These are phyloP conservation scores for Zaprionus inermis DNA, from an alignment of 1,140 invertebrate genomes.

Conservation along the genomic window DNA sequence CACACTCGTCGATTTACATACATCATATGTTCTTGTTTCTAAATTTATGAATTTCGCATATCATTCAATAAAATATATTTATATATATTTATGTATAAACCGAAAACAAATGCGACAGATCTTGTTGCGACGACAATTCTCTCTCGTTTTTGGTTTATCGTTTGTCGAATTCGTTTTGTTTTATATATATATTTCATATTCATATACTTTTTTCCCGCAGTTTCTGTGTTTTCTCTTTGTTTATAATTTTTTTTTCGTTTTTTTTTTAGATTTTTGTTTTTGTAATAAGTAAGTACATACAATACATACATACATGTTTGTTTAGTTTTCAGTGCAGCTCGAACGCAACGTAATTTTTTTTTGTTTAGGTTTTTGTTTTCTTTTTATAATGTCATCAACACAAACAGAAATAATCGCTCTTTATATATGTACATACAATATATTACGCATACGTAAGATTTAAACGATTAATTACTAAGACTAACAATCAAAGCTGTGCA, in stretches of 20 bases:
- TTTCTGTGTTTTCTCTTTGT: constrained; percentile 3
- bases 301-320: constrained; percentile 32
- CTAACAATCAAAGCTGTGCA: constrained; percentile 57
- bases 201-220: background rate
- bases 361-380: background rate
- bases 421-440: constrained; percentile 33
- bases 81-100: background rate
- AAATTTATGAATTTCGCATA: constrained; percentile 20
- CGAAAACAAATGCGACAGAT: constrained; percentile 37
- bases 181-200: constrained; percentile 4
- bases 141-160: background rate
- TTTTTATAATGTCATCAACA: constrained; percentile 7
- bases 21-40: constrained; percentile 47
- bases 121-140: constrained; percentile 36
- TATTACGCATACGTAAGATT: constrained; percentile 47
- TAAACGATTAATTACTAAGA: constrained; percentile 50
- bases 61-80: constrained; percentile 30
- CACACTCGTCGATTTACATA: constrained; percentile 51
- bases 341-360: constrained; percentile 34
- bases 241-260: background rate
- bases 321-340: constrained; percentile 45
- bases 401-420: constrained; percentile 18
- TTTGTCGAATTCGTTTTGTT: background rate
- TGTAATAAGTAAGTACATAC: constrained; percentile 26
- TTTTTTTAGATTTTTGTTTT: constrained; percentile 17